Conservation (phyloP, 35 echinoderm and acorn worm species). For the Anneissia japonica region DNA sequence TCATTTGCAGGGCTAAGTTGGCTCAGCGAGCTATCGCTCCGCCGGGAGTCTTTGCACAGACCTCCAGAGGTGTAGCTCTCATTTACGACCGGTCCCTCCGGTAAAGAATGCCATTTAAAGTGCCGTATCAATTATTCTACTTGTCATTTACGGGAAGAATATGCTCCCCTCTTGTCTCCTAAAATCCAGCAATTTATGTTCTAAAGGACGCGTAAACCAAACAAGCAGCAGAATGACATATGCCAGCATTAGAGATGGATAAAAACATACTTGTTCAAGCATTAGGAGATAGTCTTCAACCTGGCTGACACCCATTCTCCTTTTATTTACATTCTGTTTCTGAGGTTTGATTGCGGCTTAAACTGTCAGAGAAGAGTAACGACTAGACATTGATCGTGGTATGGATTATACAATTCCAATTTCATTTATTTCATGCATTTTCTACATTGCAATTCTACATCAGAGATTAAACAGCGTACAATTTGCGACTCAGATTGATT, state of each 20-base stretch:
- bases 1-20: not conserved
- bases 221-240: not conserved
- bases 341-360: no score
- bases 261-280: not conserved
- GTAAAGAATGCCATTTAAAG: not conserved
- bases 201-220: not conserved
- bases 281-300: not conserved
- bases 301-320: not conserved
- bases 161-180: constrained; percentile 1
- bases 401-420: not conserved
- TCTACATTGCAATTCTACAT: no score
- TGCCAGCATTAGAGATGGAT: not conserved
- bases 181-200: not conserved
- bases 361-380: not conserved
- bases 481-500: not conserved
- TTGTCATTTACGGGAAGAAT: not conserved
- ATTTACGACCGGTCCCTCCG: not conserved
- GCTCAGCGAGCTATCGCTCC: not conserved
- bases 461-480: no score
- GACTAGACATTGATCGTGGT: not conserved
- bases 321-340: not conserved
- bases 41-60: not conserved
- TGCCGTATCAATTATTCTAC: not conserved
- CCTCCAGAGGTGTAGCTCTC: not conserved
- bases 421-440: no score